Conservation (phyloP, 2,113 vertebrate genomes). For the Malurus cyaneus region DNA sequence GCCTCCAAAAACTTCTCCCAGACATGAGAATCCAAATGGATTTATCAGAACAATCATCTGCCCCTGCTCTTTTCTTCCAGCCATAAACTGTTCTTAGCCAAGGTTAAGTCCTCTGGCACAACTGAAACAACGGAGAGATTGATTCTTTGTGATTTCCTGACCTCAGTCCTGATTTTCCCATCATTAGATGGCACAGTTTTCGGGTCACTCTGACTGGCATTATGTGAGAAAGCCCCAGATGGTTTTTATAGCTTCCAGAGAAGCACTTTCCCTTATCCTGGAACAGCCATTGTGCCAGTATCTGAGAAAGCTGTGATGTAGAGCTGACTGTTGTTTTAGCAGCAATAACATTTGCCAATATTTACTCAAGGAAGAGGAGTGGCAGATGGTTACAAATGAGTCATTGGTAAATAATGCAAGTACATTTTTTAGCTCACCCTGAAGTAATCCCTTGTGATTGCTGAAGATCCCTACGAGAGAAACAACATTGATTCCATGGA, state of each 20-base stretch:
- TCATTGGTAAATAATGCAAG: constrained; percentile 35
- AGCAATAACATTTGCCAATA: constrained; percentile 35
- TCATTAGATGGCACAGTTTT: neutral
- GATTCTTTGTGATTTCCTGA: neutral
- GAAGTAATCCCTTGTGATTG: neutral
- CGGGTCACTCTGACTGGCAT: neutral
- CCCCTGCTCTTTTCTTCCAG: neutral
- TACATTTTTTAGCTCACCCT: neutral
- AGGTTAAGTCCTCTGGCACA: neutral
- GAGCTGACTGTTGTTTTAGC: constrained; percentile 5
- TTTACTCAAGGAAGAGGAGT: constrained; percentile 45
- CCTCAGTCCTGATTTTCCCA: neutral
- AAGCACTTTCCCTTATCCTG: neutral
- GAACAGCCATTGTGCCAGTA: neutral
- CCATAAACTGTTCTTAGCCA: neutral
- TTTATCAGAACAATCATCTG: neutral
- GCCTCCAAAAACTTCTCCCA: neutral
- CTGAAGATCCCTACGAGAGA: neutral
- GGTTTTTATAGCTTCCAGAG: neutral
- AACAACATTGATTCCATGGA: neutral
- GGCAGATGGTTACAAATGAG: constrained; percentile 45
- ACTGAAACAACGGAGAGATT: neutral
- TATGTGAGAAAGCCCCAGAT: neutral
- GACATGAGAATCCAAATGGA: neutral
- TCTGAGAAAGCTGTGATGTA: constrained; percentile 10